These are phyloP conservation scores for Lepidocolaptes lacrymiger DNA, from an alignment of 2,797 vertebrate species.

Conservation along the genomic window DNA sequence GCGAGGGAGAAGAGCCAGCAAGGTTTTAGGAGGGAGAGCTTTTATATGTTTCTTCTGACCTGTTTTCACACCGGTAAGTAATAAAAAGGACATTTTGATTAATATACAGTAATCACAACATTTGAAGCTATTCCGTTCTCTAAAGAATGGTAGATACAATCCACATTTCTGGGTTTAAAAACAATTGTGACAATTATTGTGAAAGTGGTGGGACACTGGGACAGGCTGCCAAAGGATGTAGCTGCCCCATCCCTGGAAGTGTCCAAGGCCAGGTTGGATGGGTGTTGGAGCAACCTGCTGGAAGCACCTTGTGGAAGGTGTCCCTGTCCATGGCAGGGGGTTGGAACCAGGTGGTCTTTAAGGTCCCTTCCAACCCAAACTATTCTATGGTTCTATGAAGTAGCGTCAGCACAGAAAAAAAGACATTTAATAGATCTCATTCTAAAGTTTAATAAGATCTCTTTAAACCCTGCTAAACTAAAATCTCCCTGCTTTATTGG, in stretches of 20 bases:
- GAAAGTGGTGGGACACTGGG: too few relatives aligned
- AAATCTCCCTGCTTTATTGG: not conserved
- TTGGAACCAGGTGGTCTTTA: not conserved
- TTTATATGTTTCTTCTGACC: not conserved
- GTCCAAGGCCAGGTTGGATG: not conserved
- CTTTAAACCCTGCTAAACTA: not conserved
- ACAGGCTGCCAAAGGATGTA: not conserved
- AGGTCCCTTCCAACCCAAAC: not conserved
- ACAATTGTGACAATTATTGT: not conserved
- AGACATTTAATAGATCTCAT: not conserved
- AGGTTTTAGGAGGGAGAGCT: not conserved
- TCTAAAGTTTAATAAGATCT: conserved; percentile 2
- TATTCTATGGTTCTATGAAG: not conserved
- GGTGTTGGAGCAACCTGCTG: not conserved
- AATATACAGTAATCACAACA: not conserved
- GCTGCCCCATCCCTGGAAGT: not conserved
- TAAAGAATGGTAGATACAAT: not conserved
- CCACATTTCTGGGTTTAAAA: not conserved
- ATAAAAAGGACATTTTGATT: not conserved
- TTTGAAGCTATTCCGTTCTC: not conserved
- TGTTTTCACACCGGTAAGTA: conserved; percentile 5
- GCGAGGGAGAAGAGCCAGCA: conserved; percentile 36
- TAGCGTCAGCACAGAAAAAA: not conserved
- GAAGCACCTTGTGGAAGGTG: not conserved
- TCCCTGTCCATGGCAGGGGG: not conserved